These are phyloP conservation scores for Chionomys nivalis DNA, from an alignment of 2,113 vertebrate genomes.

Conservation along the genomic window DNA sequence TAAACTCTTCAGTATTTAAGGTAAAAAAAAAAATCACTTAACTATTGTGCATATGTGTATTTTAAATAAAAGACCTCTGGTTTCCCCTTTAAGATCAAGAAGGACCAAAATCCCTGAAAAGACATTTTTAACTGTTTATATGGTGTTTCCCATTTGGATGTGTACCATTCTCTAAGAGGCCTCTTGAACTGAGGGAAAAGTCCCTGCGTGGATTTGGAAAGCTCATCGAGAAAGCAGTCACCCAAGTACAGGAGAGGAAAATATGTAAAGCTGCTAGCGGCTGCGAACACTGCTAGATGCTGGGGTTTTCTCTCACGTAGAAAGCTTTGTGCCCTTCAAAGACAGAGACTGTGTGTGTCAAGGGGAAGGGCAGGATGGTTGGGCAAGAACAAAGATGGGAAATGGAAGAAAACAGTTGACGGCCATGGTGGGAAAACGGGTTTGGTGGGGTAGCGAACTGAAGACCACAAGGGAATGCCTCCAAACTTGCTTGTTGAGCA, in stretches of 20 bases:
- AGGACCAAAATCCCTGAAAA: not conserved
- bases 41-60: slow-evolving; percentile 4
- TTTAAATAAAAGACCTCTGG: slow-evolving; percentile 25
- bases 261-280: accelerated
- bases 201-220: not conserved
- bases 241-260: not conserved
- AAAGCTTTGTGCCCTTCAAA: not conserved
- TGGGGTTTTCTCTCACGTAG: not conserved
- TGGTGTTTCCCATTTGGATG: slow-evolving; percentile 51
- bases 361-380: not conserved
- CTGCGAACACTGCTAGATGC: not conserved
- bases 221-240: not conserved
- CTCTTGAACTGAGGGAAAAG: not conserved
- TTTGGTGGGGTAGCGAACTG: accelerated
- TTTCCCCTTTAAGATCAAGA: slow-evolving; percentile 58
- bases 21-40: not conserved
- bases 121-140: slow-evolving; percentile 48
- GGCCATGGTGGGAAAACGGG: not conserved
- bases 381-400: slow-evolving; percentile 11
- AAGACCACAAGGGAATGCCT: not conserved
- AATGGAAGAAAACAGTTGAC: slow-evolving; percentile 57
- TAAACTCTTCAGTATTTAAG: slow-evolving; percentile 9
- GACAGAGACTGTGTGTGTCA: not conserved
- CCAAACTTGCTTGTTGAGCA: not conserved
- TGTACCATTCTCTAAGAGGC: not conserved